Percentiles rank a stretch among this genome's conserved stretches.
These are phyloP conservation scores for Podarcis muralis DNA, from an alignment of 2,113 vertebrate species.

Conservation along the genomic window DNA sequence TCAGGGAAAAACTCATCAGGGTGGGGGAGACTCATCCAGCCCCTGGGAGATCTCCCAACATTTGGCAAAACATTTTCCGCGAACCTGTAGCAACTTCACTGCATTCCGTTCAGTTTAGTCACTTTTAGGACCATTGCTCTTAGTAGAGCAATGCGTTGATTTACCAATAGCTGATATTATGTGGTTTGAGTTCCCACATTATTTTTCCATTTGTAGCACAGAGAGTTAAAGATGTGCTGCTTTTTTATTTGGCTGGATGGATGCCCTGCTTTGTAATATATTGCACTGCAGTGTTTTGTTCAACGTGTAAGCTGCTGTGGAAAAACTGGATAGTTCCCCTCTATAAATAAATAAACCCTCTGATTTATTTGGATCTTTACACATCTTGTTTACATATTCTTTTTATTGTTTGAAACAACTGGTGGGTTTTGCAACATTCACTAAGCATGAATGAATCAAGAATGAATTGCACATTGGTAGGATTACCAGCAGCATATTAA, in stretches of 20 bases:
- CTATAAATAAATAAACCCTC: no score
- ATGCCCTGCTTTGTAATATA: no score
- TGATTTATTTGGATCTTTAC: no score
- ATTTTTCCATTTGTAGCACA: not conserved
- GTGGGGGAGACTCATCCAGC: not conserved
- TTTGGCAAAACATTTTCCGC: not conserved
- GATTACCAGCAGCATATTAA: not conserved
- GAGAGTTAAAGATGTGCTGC: not conserved
- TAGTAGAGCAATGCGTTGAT: not conserved
- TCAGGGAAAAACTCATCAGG: not conserved
- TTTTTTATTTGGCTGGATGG: no score
- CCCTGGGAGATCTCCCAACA: not conserved
- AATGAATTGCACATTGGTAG: no score
- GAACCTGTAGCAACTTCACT: not conserved
- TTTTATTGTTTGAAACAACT: no score
- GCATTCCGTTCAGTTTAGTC: not conserved
- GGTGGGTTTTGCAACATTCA: no score
- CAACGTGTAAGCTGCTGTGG: no score
- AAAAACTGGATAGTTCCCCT: no score
- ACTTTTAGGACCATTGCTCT: not conserved
- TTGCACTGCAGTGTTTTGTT: no score
- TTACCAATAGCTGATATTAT: not conserved
- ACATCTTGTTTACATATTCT: no score
- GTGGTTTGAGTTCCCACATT: not conserved
- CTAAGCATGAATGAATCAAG: no score